These are phyloP conservation scores for Lepus oiostolus DNA, from an alignment of 2,797 vertebrate species.

Conservation along the genomic window DNA sequence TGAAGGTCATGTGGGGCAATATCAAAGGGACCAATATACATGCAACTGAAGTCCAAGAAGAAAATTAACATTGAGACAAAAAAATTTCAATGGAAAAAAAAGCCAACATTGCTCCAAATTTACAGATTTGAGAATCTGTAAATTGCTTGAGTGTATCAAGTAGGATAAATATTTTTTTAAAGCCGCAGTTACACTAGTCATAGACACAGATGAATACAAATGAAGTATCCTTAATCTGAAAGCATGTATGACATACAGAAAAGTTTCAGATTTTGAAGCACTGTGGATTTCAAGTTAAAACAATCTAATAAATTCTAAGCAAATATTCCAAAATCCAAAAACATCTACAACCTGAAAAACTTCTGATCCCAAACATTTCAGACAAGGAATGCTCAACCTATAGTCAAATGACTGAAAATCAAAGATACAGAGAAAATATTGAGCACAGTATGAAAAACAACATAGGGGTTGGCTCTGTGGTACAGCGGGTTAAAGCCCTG, in stretches of 20 bases:
- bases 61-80: neutral
- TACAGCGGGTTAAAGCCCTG: too few species aligned
- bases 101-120: neutral
- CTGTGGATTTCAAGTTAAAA: neutral
- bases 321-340: neutral
- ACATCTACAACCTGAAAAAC: neutral
- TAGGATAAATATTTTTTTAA: neutral
- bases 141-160: neutral
- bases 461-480: too few species aligned
- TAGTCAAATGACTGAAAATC: neutral
- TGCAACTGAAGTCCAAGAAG: neutral
- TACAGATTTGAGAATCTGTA: neutral
- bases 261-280: neutral
- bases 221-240: neutral
- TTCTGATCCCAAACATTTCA: neutral
- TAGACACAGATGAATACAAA: neutral
- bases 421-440: constrained; percentile 9
- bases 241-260: neutral
- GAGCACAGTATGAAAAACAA: neutral
- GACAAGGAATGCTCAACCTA: neutral
- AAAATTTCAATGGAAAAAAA: constrained; percentile 37
- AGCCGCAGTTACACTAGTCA: neutral
- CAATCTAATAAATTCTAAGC: neutral
- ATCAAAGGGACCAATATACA: neutral
- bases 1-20: neutral